A percentile compares a stretch with the other conserved stretches of the same genome.
phyloP scores from a whole-genome alignment of 2,113 vertebrate genomes.

The Leuciscus idus region DNA sequence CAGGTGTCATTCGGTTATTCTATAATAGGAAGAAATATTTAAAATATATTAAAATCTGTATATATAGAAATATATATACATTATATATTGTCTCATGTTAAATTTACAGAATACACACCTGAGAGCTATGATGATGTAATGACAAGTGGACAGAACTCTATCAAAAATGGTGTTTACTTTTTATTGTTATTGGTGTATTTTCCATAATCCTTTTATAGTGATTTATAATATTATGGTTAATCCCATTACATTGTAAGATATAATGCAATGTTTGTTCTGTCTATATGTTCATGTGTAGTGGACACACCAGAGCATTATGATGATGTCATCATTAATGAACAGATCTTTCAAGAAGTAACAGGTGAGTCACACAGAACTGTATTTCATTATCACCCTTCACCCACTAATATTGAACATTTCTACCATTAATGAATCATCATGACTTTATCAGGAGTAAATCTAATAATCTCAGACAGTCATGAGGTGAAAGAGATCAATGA shows the following conservation, averaged over 20 bases:
- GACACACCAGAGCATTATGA: conserved; percentile 19
- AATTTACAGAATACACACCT: too few relatives aligned
- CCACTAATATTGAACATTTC: background rate
- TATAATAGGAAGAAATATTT: too few relatives aligned
- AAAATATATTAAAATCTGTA: too few relatives aligned
- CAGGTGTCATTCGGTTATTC: too few relatives aligned
- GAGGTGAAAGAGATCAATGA: background rate
- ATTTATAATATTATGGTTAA: background rate
- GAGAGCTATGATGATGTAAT: conserved; percentile 46
- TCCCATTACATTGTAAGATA: background rate
- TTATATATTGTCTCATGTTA: too few relatives aligned
- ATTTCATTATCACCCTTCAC: too few relatives aligned
- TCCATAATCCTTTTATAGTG: background rate
- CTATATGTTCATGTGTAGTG: background rate
- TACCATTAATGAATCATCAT: background rate
- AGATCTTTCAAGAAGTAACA: background rate
- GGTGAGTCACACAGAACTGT: background rate
- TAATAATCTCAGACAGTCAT: background rate
- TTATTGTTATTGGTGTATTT: background rate
- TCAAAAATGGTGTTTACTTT: background rate
- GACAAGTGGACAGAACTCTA: background rate
- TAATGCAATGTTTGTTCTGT: background rate
- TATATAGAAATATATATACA: too few relatives aligned
- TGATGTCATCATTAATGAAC: conserved; percentile 24
- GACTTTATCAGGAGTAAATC: background rate